Evolutionary conservation across 92 coral and sea anemone species (phyloP), one percentile per base, ranked within the genome.

Genomic region (Porites divaricata): DNA sequence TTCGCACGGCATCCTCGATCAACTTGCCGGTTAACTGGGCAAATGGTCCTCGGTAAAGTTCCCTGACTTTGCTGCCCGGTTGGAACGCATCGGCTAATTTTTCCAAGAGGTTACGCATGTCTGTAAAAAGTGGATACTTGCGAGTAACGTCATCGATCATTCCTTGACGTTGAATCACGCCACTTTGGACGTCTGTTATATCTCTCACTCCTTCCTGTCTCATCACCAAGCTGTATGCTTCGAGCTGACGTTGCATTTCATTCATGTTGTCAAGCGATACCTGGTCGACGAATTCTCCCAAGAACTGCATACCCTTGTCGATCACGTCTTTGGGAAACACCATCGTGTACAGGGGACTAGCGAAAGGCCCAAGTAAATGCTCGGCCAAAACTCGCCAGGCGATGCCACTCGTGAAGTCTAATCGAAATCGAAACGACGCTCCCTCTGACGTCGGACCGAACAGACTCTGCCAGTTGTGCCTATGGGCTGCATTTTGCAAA

Each of bases 11-110:
- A 20, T 72, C 77, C 28, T 51, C 77, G 26, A 72, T 6, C 58
- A 72, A 50, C 26, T 72, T 72, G 9, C 77, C 77, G 25, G 77
- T 72, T 16, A 72, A 17, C 54, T 72, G 62, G 35, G 77, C 77
- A 72, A 72, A 72, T 1, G 26, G 62, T n/a, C 77, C 26, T 12
- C 45, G 62, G 61, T 72, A 72, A 16, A 72, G 9, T 17, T 72
- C 62, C 61, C 62, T 17, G 14, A 72, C 77, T 20, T 21, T 21
- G 25, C 35, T 51, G 4, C 77, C 77, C 16, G 61, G 77, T n/a
- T 72, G 77, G 6, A 72, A 12, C 28, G 21, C 77, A 2, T 50
- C 57, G 4, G 77, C 77, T 12, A 72, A 72, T 26, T 72, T 49
- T 52, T 50, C 61, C 77, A 72, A 72, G 7, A 72, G 14, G 11